Conservation (phyloP, 2,797 vertebrate genomes). For the Manis crassicaudata region DNA sequence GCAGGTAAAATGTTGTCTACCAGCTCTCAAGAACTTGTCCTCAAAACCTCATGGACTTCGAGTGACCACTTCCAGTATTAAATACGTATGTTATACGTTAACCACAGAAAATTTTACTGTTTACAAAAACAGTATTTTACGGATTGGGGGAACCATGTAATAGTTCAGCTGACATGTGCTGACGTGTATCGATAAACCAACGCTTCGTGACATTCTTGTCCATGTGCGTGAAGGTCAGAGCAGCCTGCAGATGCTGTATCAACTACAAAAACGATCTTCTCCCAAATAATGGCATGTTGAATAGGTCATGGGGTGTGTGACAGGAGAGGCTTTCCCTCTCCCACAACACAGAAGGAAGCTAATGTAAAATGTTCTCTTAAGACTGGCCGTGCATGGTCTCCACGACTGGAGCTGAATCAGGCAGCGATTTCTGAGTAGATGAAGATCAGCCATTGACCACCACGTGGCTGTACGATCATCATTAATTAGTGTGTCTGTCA, state of each 20-base stretch:
- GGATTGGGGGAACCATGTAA: too few relatives aligned
- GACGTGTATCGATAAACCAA: not conserved
- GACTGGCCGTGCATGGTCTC: not conserved
- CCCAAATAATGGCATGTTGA: too few relatives aligned
- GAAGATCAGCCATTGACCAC: not conserved
- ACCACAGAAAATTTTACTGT: not conserved
- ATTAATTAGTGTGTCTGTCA: not conserved
- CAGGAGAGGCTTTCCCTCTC: not conserved
- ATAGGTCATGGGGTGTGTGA: not conserved
- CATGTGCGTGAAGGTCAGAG: not conserved
- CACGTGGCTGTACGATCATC: not conserved
- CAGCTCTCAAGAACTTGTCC: too few relatives aligned
- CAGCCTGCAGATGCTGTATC: not conserved
- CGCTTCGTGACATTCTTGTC: not conserved
- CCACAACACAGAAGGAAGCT: not conserved
- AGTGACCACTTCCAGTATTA: not conserved
- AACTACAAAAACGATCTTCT: not conserved
- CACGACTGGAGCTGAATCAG: not conserved
- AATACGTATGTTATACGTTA: too few relatives aligned
- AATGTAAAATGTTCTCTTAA: too few relatives aligned
- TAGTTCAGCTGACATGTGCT: too few relatives aligned
- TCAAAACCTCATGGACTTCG: not conserved
- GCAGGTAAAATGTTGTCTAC: fast-evolving
- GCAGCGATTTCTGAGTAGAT: not conserved
- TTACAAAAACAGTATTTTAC: not conserved